Conservation (phyloP, 2,113 vertebrate species). For the Anolis sagrei region DNA sequence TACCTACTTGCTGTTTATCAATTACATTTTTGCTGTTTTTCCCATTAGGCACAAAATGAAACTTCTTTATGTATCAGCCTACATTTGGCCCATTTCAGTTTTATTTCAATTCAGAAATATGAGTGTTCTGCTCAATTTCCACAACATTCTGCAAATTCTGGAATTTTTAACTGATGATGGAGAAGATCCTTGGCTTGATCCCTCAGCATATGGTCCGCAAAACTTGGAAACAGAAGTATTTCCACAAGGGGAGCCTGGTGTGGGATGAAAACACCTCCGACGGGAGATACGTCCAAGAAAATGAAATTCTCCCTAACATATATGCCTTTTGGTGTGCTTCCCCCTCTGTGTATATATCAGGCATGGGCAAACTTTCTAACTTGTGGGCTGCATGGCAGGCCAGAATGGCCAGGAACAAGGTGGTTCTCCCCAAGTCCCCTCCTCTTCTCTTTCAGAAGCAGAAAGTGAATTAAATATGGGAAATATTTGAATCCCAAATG, state of each 20-base stretch:
- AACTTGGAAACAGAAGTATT: constrained; percentile 91
- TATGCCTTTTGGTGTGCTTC: background rate
- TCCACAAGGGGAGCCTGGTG: constrained; percentile 88
- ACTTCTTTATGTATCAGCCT: background rate
- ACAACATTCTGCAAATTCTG: no score
- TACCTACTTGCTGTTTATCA: background rate
- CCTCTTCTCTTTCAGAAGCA: no score
- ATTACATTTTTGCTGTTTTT: background rate
- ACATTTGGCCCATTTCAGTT: no score
- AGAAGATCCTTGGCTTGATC: constrained; percentile 92
- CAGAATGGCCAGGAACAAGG: no score
- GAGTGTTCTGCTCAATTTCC: no score
- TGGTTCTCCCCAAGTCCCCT: no score
- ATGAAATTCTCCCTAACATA: background rate
- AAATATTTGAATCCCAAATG: no score
- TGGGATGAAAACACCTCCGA: constrained; percentile 91
- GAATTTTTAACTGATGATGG: constrained; percentile 85
- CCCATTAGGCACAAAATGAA: background rate
- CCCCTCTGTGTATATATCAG: no score
- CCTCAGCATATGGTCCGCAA: constrained; percentile 90
- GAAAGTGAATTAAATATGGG: no score
- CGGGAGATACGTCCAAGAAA: constrained; percentile 84
- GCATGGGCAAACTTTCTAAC: no score
- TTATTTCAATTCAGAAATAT: no score
- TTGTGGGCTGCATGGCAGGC: no score